phyloP scores from a whole-genome alignment of 2,797 vertebrate genomes.

The Phoeniculus purpureus region DNA sequence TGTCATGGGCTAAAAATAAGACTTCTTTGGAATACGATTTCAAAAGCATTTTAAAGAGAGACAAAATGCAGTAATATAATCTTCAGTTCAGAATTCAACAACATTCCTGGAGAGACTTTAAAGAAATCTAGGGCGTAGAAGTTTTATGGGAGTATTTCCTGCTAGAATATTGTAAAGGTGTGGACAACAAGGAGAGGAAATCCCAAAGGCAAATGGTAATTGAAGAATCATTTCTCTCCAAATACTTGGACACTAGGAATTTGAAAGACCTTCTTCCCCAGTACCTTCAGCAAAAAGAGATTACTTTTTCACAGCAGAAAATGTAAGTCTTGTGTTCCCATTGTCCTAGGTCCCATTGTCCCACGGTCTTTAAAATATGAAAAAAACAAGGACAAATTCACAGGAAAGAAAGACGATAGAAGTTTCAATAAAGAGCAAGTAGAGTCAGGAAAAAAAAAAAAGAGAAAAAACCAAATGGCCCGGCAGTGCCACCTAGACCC shows the following conservation, averaged over 20 bases:
- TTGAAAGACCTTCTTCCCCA: not conserved
- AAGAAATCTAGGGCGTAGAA: constrained; percentile 57
- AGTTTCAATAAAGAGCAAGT: too few relatives aligned
- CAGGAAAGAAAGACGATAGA: too few relatives aligned
- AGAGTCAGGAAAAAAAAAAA: too few relatives aligned
- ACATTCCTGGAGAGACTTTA: constrained; percentile 28
- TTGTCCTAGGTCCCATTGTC: too few relatives aligned
- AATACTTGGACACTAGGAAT: not conserved
- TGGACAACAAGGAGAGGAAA: too few relatives aligned
- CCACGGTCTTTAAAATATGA: too few relatives aligned
- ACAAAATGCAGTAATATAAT: constrained; percentile 54
- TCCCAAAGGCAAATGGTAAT: not conserved
- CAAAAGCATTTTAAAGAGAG: constrained; percentile 58
- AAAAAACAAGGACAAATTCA: too few relatives aligned
- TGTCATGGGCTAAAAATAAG: not conserved
- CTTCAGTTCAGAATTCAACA: constrained; percentile 63
- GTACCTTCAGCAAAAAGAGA: not conserved
- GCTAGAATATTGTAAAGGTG: not conserved
- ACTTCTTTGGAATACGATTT: constrained; percentile 27
- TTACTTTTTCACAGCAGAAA: not conserved
- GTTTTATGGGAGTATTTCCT: not conserved
- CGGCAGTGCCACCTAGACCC: too few relatives aligned
- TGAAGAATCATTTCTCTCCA: not conserved
- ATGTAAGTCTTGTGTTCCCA: not conserved
- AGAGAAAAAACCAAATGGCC: too few relatives aligned